Conservation (phyloP, 2,888 invertebrate genomes). For the Chirona hameri region DNA sequence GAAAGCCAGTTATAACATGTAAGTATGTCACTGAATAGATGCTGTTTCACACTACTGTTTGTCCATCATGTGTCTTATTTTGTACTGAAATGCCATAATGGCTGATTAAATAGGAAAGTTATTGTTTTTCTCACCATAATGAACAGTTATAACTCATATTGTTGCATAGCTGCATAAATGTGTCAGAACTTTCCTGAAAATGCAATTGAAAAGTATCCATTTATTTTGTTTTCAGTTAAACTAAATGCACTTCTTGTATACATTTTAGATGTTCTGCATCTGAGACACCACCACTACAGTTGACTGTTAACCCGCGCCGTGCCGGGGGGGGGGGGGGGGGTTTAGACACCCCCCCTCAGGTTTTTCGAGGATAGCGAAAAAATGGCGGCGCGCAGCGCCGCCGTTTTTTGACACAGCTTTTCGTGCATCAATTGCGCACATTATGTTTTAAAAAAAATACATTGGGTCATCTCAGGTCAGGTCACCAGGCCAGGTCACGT, state of each 20-base stretch:
- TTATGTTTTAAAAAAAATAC: too few species aligned
- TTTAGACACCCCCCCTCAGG: too few species aligned
- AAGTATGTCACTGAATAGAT: constrained; percentile 30
- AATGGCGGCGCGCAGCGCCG: too few species aligned
- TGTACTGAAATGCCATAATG: neutral
- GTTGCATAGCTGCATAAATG: too few species aligned
- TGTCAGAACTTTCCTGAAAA: too few species aligned
- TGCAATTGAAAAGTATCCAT: neutral
- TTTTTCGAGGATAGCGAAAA: too few species aligned
- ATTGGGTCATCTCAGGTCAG: too few species aligned
- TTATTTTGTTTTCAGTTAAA: neutral
- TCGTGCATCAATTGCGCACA: too few species aligned
- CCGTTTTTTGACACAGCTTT: too few species aligned
- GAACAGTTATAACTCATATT: neutral
- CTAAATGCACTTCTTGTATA: neutral
- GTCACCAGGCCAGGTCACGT: neutral
- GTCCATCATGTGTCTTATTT: constrained; percentile 33
- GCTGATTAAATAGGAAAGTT: neutral
- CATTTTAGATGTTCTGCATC: neutral
- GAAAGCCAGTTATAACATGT: constrained; percentile 43
- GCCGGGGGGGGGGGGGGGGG: too few species aligned
- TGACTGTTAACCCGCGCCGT: neutral
- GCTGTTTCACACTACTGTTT: neutral
- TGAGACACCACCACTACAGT: too few species aligned
- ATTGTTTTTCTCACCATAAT: neutral